Evolutionary conservation across 1,140 invertebrate genomes (phyloP).

Genomic region (Hestina assimilis): DNA sequence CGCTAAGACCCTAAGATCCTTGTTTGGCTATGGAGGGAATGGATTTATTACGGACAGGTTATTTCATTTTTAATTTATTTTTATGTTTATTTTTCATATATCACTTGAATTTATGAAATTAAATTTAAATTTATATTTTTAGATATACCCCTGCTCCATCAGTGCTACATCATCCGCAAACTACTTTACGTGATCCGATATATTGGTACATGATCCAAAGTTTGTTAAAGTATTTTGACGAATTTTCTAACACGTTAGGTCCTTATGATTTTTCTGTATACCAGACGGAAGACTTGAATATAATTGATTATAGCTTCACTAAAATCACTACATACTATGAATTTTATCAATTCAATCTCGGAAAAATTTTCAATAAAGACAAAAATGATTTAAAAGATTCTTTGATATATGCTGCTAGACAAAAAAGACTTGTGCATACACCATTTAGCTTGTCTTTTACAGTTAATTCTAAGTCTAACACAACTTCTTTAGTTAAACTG

Average conservation of each 20-base stretch:
- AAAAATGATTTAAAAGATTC: slow-evolving; percentile 27
- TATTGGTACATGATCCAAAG: slow-evolving; percentile 82
- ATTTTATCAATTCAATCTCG: slow-evolving; percentile 52
- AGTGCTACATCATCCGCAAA: slow-evolving; percentile 77
- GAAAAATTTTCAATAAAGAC: slow-evolving; percentile 38
- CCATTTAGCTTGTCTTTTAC: slow-evolving; percentile 78
- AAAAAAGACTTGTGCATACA: slow-evolving; percentile 79
- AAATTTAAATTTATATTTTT: slow-evolving; percentile 26
- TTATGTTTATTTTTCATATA: neutral
- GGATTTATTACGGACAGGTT: slow-evolving; percentile 45
- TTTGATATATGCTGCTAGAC: slow-evolving; percentile 48
- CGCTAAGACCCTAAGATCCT: slow-evolving; percentile 52
- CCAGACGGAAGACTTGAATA: slow-evolving; percentile 72
- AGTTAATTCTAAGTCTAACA: slow-evolving; percentile 69
- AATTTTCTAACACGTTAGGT: slow-evolving; percentile 78
- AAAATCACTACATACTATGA: slow-evolving; percentile 58
- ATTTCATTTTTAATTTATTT: slow-evolving; percentile 12
- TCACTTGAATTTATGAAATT: neutral
- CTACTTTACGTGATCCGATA: slow-evolving; percentile 81
- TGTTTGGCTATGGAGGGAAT: slow-evolving; percentile 56
- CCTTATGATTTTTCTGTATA: slow-evolving; percentile 80
- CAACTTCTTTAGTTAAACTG: slow-evolving; percentile 72
- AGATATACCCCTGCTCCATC: slow-evolving; percentile 74
- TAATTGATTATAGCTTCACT: slow-evolving; percentile 71
- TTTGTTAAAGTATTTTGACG: slow-evolving; percentile 78